Evolutionary conservation across 2,113 vertebrate species (phyloP).

Genomic region (Pachyramphus minor): DNA sequence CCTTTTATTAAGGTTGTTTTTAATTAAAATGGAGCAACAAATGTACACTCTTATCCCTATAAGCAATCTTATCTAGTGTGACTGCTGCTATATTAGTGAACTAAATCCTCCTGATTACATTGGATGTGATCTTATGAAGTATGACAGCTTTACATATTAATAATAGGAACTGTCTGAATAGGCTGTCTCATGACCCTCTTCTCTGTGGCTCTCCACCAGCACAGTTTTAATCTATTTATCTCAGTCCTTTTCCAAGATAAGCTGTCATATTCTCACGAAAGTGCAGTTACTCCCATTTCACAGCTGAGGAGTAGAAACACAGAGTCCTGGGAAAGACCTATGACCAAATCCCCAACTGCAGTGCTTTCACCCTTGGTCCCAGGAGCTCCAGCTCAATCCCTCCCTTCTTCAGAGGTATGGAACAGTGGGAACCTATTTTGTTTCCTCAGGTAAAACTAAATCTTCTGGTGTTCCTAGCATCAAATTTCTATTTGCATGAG

Average conservation of each 20-base stretch:
- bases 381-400: neutral
- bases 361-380: neutral
- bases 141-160: constrained; percentile 70
- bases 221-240: constrained; percentile 46
- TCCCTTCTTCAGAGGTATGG: neutral
- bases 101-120: constrained; percentile 69
- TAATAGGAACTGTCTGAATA: constrained; percentile 56
- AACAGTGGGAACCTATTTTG: neutral
- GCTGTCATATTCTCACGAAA: neutral
- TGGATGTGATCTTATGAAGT: constrained; percentile 70
- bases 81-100: constrained; percentile 66
- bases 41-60: constrained; percentile 67
- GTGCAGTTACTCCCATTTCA: neutral
- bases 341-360: neutral
- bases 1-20: constrained; percentile 71
- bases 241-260: constrained; percentile 13
- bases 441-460: neutral
- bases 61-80: constrained; percentile 67
- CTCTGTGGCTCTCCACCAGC: constrained; percentile 33
- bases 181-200: constrained; percentile 54
- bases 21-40: constrained; percentile 68
- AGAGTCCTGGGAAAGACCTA: neutral
- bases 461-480: neutral
- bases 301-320: neutral
- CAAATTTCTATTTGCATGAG: neutral